Evolutionary conservation across 2,113 vertebrate genomes (phyloP).

Genomic region (Rostratula benghalensis): DNA sequence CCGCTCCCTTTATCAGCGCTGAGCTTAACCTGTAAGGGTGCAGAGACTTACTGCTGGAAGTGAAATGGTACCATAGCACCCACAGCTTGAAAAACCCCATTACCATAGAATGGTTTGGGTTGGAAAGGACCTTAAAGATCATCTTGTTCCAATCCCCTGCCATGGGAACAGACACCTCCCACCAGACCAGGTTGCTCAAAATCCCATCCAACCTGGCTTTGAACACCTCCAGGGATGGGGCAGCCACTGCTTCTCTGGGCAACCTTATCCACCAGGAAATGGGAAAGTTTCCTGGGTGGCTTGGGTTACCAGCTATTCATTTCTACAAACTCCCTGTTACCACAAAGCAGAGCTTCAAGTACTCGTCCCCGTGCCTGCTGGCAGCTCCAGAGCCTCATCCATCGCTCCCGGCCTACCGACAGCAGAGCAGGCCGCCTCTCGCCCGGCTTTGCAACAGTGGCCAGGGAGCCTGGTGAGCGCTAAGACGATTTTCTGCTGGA

Average conservation of each 20-base stretch:
- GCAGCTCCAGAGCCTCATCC: not conserved
- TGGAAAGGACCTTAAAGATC: not conserved
- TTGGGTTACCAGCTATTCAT: not conserved
- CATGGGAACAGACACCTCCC: not conserved
- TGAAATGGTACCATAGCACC: fast-evolving
- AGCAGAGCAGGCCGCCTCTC: too few relatives aligned
- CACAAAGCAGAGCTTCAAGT: not conserved
- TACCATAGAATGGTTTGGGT: not conserved
- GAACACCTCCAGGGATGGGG: not conserved
- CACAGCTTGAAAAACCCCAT: too few relatives aligned
- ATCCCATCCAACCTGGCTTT: not conserved
- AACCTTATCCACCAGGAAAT: not conserved
- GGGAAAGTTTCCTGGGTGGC: too few relatives aligned
- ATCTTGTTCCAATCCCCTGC: not conserved
- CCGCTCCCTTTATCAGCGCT: not conserved
- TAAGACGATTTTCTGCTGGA: not conserved
- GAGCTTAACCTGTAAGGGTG: too few relatives aligned
- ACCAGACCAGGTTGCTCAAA: not conserved
- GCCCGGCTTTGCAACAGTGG: too few relatives aligned
- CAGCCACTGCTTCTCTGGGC: not conserved
- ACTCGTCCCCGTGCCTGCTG: not conserved
- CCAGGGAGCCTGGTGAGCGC: not conserved
- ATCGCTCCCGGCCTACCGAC: not conserved
- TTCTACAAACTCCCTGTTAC: not conserved
- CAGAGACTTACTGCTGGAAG: not conserved